These are phyloP conservation scores for Deroplatys truncata DNA, from an alignment of 2,888 invertebrate genomes.

Conservation along the genomic window DNA sequence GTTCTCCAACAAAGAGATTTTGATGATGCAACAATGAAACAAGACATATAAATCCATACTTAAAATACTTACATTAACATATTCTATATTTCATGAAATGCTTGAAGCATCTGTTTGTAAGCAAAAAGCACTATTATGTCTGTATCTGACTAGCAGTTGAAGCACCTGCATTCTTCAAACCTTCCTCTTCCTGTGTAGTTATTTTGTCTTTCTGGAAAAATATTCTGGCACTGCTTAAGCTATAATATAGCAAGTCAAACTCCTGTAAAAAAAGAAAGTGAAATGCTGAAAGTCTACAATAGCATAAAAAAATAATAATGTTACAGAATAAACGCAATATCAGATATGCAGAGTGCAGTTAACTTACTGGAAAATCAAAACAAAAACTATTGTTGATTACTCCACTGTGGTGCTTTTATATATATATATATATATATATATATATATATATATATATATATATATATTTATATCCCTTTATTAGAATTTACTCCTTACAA, in stretches of 20 bases:
- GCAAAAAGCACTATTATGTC: neutral
- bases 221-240: constrained; percentile 89
- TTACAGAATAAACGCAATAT: neutral
- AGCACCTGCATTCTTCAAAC: neutral
- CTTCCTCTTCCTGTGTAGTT: constrained; percentile 5
- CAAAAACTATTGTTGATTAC: too few relatives aligned
- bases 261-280: constrained; percentile 59
- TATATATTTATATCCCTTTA: too few relatives aligned
- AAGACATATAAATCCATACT: neutral
- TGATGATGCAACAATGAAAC: neutral
- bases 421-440: too few relatives aligned
- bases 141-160: neutral
- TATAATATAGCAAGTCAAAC: constrained; percentile 86
- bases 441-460: too few relatives aligned
- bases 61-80: neutral
- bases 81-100: neutral
- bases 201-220: constrained; percentile 67
- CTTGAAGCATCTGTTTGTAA: neutral
- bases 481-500: too few relatives aligned
- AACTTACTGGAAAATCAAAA: too few relatives aligned
- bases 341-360: neutral
- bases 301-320: neutral
- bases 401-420: too few relatives aligned
- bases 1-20: neutral
- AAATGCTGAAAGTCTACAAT: neutral